Evolutionary conservation across 1,140 invertebrate genomes (phyloP).

Genomic region (Neoseiulus cucumeris): DNA sequence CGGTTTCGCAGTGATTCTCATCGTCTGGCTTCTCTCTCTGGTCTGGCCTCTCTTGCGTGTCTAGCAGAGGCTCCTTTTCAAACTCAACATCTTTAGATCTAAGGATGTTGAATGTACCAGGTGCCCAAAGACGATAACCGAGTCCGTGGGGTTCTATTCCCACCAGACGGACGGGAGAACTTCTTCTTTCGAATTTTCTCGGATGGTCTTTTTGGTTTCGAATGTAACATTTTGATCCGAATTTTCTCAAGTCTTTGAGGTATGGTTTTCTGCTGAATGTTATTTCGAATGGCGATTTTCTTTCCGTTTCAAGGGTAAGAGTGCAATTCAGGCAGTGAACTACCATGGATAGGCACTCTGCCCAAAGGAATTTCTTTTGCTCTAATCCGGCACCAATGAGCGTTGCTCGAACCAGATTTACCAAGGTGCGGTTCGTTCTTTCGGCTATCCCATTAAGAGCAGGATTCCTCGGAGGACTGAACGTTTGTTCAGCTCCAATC

Average conservation of each 20-base stretch:
- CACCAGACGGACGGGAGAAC: neutral
- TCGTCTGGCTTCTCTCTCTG: no score
- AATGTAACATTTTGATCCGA: neutral
- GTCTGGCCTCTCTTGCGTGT: neutral
- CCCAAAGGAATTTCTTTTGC: conserved; percentile 12
- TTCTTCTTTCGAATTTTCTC: neutral
- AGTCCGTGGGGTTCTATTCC: neutral
- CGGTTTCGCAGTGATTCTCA: neutral
- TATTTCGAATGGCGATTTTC: neutral
- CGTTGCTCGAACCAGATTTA: conserved; percentile 14
- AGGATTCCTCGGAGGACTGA: no score
- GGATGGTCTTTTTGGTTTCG: neutral
- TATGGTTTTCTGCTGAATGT: neutral
- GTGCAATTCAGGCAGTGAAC: neutral
- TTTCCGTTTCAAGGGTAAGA: neutral
- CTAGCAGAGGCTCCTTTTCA: neutral
- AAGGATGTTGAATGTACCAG: neutral
- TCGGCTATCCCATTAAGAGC: conserved; percentile 2
- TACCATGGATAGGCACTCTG: neutral
- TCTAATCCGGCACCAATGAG: neutral
- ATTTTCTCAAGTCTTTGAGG: neutral
- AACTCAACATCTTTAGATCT: neutral
- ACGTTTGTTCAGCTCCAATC: no score
- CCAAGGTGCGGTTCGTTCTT: conserved; percentile 12
- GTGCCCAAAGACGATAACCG: neutral